Conservation (phyloP, 2,888 invertebrate species). For the Tethea ocularis region DNA sequence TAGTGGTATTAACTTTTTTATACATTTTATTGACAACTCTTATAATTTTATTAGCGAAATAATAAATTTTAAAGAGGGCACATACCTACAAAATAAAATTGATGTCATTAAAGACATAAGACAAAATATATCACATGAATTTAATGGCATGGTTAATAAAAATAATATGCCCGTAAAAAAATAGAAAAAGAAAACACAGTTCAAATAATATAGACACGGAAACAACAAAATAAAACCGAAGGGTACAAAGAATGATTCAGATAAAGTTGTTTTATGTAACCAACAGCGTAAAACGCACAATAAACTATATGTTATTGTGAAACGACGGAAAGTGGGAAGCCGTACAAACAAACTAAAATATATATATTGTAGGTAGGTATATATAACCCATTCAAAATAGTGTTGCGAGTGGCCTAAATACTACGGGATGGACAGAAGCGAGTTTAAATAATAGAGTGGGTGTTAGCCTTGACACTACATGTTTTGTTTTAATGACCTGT, state of each 20-base stretch:
- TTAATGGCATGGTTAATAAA: too few relatives aligned
- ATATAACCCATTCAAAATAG: constrained; percentile 64
- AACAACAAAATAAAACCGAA: constrained; percentile 5
- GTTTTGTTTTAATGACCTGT: constrained; percentile 15
- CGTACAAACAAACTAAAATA: constrained; percentile 36
- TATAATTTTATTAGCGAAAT: not conserved
- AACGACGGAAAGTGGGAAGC: constrained; percentile 56
- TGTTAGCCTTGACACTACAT: constrained; percentile 53
- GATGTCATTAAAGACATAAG: too few relatives aligned
- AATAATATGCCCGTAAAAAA: not conserved
- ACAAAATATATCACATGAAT: too few relatives aligned
- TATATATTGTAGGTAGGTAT: too few relatives aligned
- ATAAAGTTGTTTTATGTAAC: constrained; percentile 5
- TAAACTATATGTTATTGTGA: constrained; percentile 38
- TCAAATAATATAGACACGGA: constrained; percentile 7
- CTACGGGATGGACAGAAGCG: constrained; percentile 21
- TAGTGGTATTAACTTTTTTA: constrained; percentile 17
- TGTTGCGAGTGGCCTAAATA: constrained; percentile 48
- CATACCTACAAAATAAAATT: not conserved
- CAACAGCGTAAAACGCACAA: constrained; percentile 7
- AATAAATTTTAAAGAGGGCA: not conserved
- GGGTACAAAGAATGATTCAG: not conserved
- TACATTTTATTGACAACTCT: not conserved
- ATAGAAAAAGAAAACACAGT: not conserved
- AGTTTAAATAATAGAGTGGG: constrained; percentile 31